Evolutionary conservation across 2,888 invertebrate genomes (phyloP).

Genomic region (Parelbella ahira): DNA sequence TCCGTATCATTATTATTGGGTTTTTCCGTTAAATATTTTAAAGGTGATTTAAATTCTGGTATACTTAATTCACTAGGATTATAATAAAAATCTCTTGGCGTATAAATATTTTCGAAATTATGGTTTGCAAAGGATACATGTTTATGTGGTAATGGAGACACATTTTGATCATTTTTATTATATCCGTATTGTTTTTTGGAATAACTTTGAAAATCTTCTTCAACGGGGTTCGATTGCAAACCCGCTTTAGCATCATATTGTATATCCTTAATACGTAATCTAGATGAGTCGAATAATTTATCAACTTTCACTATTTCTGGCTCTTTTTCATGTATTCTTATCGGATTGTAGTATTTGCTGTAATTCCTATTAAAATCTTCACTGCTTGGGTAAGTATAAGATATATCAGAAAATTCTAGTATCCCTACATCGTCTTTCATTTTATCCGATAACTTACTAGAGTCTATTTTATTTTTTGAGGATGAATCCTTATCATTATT

Average conservation of each 20-base stretch:
- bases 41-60: not conserved
- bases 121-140: not conserved
- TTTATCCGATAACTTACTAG: no score
- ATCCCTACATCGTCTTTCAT: no score
- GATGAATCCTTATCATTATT: no score
- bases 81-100: slow-evolving; percentile 3
- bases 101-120: not conserved
- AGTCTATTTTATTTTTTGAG: no score
- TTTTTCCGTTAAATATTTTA: not conserved
- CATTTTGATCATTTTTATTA: not conserved
- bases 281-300: slow-evolving; percentile 14
- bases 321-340: slow-evolving; percentile 22
- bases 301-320: slow-evolving; percentile 24
- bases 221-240: no score
- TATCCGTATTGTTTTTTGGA: no score
- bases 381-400: slow-evolving; percentile 18
- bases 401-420: no score
- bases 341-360: slow-evolving; percentile 36
- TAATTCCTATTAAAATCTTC: slow-evolving; percentile 35
- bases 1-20: slow-evolving; percentile 2
- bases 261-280: no score
- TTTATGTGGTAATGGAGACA: not conserved
- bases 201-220: no score
- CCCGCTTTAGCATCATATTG: no score
- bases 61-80: not conserved